These are phyloP conservation scores for Takifugu bimaculatus DNA, from an alignment of 2,113 vertebrate species.

Conservation along the genomic window DNA sequence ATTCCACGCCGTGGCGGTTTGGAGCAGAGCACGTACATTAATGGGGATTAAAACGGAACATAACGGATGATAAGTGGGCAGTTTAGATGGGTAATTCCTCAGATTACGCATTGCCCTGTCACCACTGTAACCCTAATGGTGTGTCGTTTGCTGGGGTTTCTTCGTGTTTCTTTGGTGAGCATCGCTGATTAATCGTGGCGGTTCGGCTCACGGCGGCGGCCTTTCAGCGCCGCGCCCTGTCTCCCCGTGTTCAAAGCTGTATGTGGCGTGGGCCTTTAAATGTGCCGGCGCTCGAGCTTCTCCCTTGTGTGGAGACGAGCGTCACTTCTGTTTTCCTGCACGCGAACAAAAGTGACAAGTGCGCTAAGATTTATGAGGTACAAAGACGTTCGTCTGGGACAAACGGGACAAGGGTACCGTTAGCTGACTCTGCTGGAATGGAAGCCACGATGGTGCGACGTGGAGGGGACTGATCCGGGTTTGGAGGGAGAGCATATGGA, in stretches of 20 bases:
- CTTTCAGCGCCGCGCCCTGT: slow-evolving; percentile 7
- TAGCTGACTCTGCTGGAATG: slow-evolving; percentile 23
- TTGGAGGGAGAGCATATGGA: slow-evolving; percentile 15
- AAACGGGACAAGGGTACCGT: slow-evolving; percentile 24
- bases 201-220: background rate
- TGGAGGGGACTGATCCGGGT: background rate
- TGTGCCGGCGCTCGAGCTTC: slow-evolving; percentile 28
- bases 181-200: slow-evolving; percentile 15
- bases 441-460: slow-evolving; percentile 14
- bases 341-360: slow-evolving; percentile 34
- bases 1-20: background rate
- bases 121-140: background rate
- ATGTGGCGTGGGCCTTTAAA: background rate
- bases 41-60: too few species aligned
- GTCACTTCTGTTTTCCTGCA: slow-evolving; percentile 26
- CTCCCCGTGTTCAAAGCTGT: slow-evolving; percentile 22
- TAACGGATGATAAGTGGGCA: too few species aligned
- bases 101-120: slow-evolving; percentile 4
- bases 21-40: background rate
- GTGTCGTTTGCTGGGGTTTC: background rate
- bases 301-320: background rate
- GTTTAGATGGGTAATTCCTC: too few species aligned
- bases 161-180: slow-evolving; percentile 1
- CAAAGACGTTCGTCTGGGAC: slow-evolving; percentile 41
- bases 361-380: slow-evolving; percentile 33